Percentiles rank a stretch among this genome's conserved stretches.
Evolutionary conservation across 2,797 vertebrate species (phyloP).

Genomic region (Ceryle rudis): DNA sequence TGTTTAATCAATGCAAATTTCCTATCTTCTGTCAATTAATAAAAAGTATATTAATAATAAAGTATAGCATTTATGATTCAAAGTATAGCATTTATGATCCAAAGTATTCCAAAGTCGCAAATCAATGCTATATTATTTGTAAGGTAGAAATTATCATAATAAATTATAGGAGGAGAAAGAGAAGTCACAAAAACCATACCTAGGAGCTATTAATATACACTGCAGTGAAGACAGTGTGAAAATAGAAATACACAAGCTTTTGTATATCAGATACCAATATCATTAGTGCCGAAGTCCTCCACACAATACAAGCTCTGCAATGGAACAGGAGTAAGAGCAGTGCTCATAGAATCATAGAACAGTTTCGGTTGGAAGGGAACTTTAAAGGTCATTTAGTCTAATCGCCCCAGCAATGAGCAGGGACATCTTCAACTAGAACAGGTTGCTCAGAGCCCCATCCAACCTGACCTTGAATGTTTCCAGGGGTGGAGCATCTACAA

Average conservation of each 20-base stretch:
- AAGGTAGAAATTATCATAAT: not conserved
- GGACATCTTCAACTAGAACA: not conserved
- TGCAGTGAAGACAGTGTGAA: not conserved
- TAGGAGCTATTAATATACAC: not conserved
- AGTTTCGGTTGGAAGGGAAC: not conserved
- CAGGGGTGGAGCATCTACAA: not conserved
- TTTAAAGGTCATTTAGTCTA: not conserved
- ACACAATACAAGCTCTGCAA: not conserved
- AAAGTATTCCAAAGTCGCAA: not conserved
- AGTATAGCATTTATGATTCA: not conserved
- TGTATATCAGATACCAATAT: not conserved
- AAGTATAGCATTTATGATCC: not conserved
- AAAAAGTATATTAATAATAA: not conserved
- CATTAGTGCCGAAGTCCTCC: not conserved
- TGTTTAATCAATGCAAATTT: not conserved
- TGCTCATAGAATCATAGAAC: not conserved
- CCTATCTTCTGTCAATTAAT: not conserved
- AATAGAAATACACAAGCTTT: not conserved
- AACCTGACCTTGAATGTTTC: not conserved
- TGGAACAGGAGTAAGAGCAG: not conserved
- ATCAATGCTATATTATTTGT: not conserved
- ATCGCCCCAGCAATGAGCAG: fast-evolving
- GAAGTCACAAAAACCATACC: not conserved
- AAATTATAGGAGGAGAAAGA: not conserved
- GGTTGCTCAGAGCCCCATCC: fast-evolving